Conservation (phyloP, 2,113 vertebrate species). For the Dolichotis patagonum region DNA sequence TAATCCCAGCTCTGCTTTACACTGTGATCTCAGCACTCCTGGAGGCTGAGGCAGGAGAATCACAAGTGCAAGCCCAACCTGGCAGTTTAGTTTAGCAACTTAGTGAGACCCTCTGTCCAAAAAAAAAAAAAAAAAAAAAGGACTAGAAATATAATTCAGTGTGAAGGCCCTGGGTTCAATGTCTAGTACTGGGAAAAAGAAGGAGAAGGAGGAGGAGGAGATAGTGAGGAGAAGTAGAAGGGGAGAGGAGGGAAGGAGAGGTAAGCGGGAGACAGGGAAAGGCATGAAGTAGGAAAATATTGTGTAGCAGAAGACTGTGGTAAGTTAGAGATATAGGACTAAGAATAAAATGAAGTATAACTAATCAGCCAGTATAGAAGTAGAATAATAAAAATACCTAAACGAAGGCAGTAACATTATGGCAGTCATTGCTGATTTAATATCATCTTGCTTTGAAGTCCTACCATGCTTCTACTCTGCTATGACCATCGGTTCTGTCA, state of each 20-base stretch:
- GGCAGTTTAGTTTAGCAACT: neutral
- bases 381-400: neutral
- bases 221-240: no score
- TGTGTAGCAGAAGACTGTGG: neutral
- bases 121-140: neutral
- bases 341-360: neutral
- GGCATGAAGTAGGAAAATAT: neutral
- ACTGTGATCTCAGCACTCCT: neutral
- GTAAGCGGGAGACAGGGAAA: no score
- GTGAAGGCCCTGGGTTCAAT: neutral
- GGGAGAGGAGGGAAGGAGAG: no score
- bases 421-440: no score
- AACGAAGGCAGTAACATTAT: neutral
- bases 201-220: accelerated
- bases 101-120: neutral
- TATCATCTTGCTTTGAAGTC: no score
- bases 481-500: no score
- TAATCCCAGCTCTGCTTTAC: neutral
- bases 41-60: neutral
- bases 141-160: neutral
- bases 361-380: neutral
- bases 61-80: neutral
- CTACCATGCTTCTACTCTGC: no score
- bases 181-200: neutral
- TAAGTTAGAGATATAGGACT: neutral